A percentile compares a stretch with the other conserved stretches of the same genome.
Evolutionary conservation across 2,888 invertebrate genomes (phyloP).

Genomic region (Isoperla grammatica): DNA sequence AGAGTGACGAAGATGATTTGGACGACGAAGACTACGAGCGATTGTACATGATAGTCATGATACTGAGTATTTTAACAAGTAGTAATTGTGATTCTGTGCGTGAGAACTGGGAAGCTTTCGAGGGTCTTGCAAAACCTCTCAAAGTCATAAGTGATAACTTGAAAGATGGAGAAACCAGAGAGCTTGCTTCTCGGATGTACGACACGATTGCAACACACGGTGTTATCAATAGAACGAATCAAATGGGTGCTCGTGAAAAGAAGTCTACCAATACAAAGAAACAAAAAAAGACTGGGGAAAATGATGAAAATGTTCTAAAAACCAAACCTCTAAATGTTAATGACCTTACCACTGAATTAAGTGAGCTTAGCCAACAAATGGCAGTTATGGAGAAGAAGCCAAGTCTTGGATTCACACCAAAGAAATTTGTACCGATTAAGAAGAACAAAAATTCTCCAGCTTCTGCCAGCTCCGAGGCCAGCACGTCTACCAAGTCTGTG

Average conservation of each 20-base stretch:
- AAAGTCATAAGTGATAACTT: conserved; percentile 32
- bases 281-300: conserved; percentile 1
- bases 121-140: conserved; percentile 39
- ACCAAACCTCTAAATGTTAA: background rate
- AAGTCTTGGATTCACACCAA: background rate
- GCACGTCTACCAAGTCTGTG: conserved; percentile 23
- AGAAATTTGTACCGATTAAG: conserved; percentile 26
- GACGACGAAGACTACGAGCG: conserved; percentile 24
- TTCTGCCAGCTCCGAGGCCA: conserved; percentile 29
- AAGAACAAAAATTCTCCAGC: conserved; percentile 15
- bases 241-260: background rate
- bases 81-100: conserved; percentile 30
- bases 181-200: conserved; percentile 39
- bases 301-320: background rate
- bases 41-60: conserved; percentile 41
- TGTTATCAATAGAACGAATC: conserved; percentile 23
- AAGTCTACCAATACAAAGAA: background rate
- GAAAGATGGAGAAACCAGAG: conserved; percentile 34
- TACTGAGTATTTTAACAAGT: conserved; percentile 41
- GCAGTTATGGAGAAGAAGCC: conserved; percentile 14
- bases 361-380: conserved; percentile 6
- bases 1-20: conserved; percentile 21
- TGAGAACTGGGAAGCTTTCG: conserved; percentile 38
- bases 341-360: background rate
- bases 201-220: conserved; percentile 39